Conservation (phyloP, 2,113 vertebrate species). For the Thalassarche chlororhynchos region DNA sequence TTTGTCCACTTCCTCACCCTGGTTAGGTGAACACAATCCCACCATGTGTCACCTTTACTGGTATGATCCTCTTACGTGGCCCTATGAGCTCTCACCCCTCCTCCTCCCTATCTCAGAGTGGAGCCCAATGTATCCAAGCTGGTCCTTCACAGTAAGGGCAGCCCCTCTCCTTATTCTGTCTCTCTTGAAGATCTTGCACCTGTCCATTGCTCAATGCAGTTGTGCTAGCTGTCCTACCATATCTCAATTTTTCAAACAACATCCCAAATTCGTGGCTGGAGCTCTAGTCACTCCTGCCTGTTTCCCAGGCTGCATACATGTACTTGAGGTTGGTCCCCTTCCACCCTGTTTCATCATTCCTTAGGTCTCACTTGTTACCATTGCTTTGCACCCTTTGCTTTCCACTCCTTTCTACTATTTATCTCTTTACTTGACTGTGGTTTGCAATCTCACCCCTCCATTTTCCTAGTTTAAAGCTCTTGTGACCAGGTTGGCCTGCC, state of each 20-base stretch:
- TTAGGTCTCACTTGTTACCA: neutral
- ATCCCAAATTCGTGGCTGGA: neutral
- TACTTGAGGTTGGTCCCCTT: neutral
- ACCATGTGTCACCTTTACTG: neutral
- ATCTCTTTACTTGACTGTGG: neutral
- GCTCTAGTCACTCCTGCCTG: fast-evolving
- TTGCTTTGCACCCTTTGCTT: neutral
- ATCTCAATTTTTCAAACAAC: neutral
- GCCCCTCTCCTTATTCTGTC: neutral
- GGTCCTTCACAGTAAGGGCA: neutral
- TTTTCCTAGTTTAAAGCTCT: neutral
- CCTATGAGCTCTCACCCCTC: fast-evolving
- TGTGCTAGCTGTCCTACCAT: neutral
- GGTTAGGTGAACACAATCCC: fast-evolving
- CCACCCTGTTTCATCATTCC: neutral
- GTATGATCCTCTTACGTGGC: fast-evolving
- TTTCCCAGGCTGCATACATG: neutral
- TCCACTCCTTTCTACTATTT: neutral
- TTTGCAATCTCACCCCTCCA: neutral
- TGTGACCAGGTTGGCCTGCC: neutral
- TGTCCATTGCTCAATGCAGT: neutral
- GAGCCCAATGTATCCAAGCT: neutral
- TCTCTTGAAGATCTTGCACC: neutral
- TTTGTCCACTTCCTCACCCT: neutral
- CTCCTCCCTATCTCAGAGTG: neutral